Percentiles rank a stretch among this genome's conserved stretches.
Conservation (phyloP, 2,888 invertebrate genomes). For the Hyles lineata region DNA sequence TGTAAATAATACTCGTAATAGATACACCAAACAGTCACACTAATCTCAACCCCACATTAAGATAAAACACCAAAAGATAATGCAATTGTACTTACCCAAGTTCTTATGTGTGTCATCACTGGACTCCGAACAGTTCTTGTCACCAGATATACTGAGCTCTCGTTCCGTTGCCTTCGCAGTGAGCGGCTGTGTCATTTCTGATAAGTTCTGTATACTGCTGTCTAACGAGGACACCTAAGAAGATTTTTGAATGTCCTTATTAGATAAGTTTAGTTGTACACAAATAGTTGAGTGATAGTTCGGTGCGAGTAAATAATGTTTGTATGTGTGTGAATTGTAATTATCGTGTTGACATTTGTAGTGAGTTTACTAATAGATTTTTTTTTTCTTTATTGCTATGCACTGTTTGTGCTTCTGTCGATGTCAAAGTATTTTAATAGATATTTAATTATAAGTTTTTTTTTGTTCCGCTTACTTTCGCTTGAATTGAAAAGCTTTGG, state of each 20-base stretch:
- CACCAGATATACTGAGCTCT: conserved; percentile 61
- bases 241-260: neutral
- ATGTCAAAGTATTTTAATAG: too few species aligned
- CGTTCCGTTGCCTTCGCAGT: conserved; percentile 74
- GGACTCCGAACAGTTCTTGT: conserved; percentile 70
- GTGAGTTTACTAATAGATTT: too few species aligned
- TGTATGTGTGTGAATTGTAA: neutral
- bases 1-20: too few species aligned
- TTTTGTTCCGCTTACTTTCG: too few species aligned
- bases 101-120: conserved; percentile 81
- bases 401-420: too few species aligned
- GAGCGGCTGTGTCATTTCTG: conserved; percentile 77
- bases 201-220: conserved; percentile 81
- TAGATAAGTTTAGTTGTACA: neutral
- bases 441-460: too few species aligned
- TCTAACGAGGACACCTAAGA: conserved; percentile 78
- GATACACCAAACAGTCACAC: too few species aligned
- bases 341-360: neutral
- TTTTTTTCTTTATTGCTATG: too few species aligned
- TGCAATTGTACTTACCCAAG: conserved; percentile 59
- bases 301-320: neutral
- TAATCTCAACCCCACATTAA: too few species aligned
- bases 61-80: neutral
- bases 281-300: neutral
- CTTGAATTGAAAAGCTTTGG: too few species aligned